phyloP scores from a whole-genome alignment of 2,888 invertebrate genomes.

The Mesorhabditis spiculigera region DNA sequence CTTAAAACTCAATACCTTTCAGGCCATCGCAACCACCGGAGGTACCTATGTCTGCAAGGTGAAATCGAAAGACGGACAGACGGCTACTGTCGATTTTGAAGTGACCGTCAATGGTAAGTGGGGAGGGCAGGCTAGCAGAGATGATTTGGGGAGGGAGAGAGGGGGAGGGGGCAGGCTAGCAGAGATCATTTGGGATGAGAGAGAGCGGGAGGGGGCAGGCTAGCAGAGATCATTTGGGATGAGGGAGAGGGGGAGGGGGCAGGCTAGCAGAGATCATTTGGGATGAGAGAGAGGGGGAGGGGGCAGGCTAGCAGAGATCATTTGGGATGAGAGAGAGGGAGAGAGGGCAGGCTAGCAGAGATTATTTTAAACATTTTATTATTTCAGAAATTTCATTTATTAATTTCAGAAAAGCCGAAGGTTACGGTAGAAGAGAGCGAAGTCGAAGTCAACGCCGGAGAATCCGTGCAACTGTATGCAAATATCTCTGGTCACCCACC shows the following conservation, averaged over 20 bases:
- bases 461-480: conserved; percentile 37
- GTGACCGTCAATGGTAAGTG: conserved; percentile 34
- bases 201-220: neutral
- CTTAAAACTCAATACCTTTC: neutral
- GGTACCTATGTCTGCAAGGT: conserved; percentile 33
- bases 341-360: too few relatives aligned
- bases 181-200: too few relatives aligned
- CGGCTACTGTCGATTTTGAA: conserved; percentile 27
- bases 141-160: neutral
- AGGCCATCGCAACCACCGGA: conserved; percentile 24
- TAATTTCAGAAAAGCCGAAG: conserved; percentile 69
- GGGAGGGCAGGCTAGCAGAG: neutral
- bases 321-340: too few relatives aligned
- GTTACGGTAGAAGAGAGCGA: conserved; percentile 28
- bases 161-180: too few relatives aligned
- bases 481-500: conserved; percentile 34
- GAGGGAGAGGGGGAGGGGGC: too few relatives aligned
- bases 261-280: too few relatives aligned
- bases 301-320: too few relatives aligned
- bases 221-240: too few relatives aligned
- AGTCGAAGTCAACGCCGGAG: conserved; percentile 44
- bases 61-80: conserved; percentile 26
- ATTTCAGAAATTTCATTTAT: too few relatives aligned
- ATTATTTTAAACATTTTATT: too few relatives aligned
- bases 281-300: too few relatives aligned